A percentile compares a stretch with the other conserved stretches of the same genome.
Evolutionary conservation across 2,113 vertebrate genomes (phyloP).

Genomic region (Struthio camelus): DNA sequence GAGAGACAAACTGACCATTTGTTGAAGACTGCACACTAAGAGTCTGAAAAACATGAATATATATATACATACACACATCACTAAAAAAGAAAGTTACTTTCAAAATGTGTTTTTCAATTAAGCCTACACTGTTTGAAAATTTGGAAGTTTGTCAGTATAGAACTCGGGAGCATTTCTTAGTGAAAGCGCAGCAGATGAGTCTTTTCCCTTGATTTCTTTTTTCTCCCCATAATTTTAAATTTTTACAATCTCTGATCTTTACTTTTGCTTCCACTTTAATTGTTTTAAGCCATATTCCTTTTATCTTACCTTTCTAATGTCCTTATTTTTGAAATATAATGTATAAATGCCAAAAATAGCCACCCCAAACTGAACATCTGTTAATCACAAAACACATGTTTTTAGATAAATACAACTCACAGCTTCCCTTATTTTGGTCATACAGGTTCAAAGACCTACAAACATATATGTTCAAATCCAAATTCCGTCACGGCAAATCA

Average conservation of each 20-base stretch:
- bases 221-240: not conserved
- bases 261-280: not conserved
- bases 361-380: not conserved
- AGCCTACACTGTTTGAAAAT: not conserved
- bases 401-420: not conserved
- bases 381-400: not conserved
- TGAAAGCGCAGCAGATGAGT: not conserved
- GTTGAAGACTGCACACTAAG: conserved; percentile 87
- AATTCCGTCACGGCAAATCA: not conserved
- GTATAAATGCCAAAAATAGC: not conserved
- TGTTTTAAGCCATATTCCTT: not conserved
- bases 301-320: not conserved
- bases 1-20: conserved; percentile 86
- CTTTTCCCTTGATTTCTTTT: not conserved
- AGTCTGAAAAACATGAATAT: conserved; percentile 78
- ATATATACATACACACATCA: not conserved
- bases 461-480: not conserved
- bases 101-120: not conserved
- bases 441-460: not conserved
- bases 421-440: not conserved
- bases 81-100: not conserved
- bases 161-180: not conserved
- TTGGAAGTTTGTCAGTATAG: not conserved
- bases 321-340: not conserved
- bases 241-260: not conserved